Conservation (phyloP, 2,797 vertebrate genomes). For the Ara ararauna region DNA sequence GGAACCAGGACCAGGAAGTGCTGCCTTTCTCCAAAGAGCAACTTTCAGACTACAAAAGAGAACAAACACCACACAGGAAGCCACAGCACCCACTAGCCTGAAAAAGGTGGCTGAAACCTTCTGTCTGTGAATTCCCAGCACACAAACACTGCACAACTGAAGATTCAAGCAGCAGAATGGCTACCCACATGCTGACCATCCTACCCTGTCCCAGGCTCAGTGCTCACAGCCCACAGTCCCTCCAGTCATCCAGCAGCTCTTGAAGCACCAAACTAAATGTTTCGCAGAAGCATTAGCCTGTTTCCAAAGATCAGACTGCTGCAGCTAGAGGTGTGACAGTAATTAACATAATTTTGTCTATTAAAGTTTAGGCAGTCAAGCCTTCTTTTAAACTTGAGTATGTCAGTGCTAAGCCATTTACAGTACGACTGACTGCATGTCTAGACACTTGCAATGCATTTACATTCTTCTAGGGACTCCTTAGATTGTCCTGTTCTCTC, state of each 20-base stretch:
- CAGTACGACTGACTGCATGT: conserved; percentile 70
- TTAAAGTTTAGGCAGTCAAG: conserved; percentile 29
- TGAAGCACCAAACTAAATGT: not conserved
- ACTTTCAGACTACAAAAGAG: not conserved
- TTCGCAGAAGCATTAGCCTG: not conserved
- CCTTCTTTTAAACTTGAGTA: not conserved
- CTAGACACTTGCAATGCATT: conserved; percentile 73
- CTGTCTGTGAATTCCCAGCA: not conserved
- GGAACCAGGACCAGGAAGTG: not conserved
- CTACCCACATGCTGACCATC: not conserved
- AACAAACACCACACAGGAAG: not conserved
- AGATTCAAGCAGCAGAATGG: not conserved
- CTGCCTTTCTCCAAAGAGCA: not conserved
- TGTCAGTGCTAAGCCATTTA: conserved; percentile 54
- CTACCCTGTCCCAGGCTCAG: not conserved
- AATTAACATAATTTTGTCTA: conserved; percentile 27
- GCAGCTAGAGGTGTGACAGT: conserved; percentile 5
- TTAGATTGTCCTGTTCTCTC: conserved; percentile 50
- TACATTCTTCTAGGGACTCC: conserved; percentile 66
- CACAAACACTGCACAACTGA: not conserved
- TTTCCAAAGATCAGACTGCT: conserved; percentile 7
- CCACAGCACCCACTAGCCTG: not conserved
- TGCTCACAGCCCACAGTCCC: not conserved
- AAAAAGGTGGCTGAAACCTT: not conserved
- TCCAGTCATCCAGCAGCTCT: not conserved